Conservation (phyloP, 2,888 invertebrate genomes). For the Punctoribates punctum region DNA sequence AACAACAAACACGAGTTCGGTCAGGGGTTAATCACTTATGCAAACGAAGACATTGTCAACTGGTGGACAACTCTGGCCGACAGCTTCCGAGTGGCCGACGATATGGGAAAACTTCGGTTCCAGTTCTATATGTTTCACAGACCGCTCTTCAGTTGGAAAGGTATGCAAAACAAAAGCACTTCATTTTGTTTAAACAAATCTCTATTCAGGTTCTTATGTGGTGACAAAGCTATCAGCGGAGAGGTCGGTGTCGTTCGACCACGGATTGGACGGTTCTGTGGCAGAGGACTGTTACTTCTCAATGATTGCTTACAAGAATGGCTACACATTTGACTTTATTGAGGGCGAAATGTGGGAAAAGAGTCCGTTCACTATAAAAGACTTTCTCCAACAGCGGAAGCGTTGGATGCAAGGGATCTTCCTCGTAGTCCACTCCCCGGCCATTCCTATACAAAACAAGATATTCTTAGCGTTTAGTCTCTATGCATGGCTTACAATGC, state of each 20-base stretch:
- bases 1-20: slow-evolving; percentile 94
- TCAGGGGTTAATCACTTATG: slow-evolving; percentile 91
- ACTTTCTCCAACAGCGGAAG: slow-evolving; percentile 92
- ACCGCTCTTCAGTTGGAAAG: slow-evolving; percentile 96
- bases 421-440: slow-evolving; percentile 63
- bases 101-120: slow-evolving; percentile 91
- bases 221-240: slow-evolving; percentile 68
- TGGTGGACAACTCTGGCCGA: slow-evolving; percentile 95
- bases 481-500: slow-evolving; percentile 94
- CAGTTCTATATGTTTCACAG: slow-evolving; percentile 91
- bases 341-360: slow-evolving; percentile 99
- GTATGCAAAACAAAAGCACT: not conserved
- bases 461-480: slow-evolving; percentile 77
- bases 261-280: slow-evolving; percentile 93
- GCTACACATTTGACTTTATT: slow-evolving; percentile 88
- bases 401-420: slow-evolving; percentile 72
- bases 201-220: slow-evolving; percentile 72
- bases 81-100: slow-evolving; percentile 91
- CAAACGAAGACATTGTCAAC: slow-evolving; percentile 89
- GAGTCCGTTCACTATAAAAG: slow-evolving; percentile 89
- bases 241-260: slow-evolving; percentile 79
- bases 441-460: slow-evolving; percentile 74
- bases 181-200: not conserved
- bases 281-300: slow-evolving; percentile 97
- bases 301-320: slow-evolving; percentile 86